Evolutionary conservation across 2,888 invertebrate species (phyloP), one percentile per base, ranked within the genome.

Genomic region (Trisateles emortualis): DNA sequence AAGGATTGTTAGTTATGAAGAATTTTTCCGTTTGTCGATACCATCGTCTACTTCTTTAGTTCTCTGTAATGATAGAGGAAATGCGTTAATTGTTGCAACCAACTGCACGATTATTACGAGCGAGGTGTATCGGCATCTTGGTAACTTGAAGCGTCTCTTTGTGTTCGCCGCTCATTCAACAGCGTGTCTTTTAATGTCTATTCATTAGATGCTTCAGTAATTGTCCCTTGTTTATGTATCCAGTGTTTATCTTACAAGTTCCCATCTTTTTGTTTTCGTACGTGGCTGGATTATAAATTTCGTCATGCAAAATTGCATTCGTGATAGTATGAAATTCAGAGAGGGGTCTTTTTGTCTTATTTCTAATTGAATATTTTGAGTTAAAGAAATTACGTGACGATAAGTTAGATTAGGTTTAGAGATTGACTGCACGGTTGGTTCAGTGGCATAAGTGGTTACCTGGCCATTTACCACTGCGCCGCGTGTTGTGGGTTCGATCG

Each of bases 121-220:
- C 54, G 74, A 71, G 62, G 69, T 73, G 73, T 82, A 83, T 83
- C 68, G 84, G 83, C 74, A 84, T 79, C 78, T 76, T 67, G 56
- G 77, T 62, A 55, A 71, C 64, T 67, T 52, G 53, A 61, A 68
- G 70, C 68, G 60, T 64, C 62, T 61, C 85, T 87, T 86, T 88
- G 83, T 81, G 70, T 68, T 72, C 53, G 79, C 88, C 86, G 86
- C 81, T 78, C 83, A 84, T 85, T 87, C 81, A 84, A 58, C 63
- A 55, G 55, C 64, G 58, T 59, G 68, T 74, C 74, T 75, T 78
- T 81, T 79, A 78, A 78, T 76, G 73, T 76, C 75, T 78, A 78
- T 81, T 79, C 78, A 81, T 79, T 76, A 74, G 71, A 78, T 75
- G 70, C 77, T 68, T 71, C 69, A 69, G 72, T 77, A 78, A 76